Evolutionary conservation across 1,140 invertebrate genomes (phyloP), one percentile per base, ranked within the genome.

Genomic region (Acyrthosiphon pisum): DNA sequence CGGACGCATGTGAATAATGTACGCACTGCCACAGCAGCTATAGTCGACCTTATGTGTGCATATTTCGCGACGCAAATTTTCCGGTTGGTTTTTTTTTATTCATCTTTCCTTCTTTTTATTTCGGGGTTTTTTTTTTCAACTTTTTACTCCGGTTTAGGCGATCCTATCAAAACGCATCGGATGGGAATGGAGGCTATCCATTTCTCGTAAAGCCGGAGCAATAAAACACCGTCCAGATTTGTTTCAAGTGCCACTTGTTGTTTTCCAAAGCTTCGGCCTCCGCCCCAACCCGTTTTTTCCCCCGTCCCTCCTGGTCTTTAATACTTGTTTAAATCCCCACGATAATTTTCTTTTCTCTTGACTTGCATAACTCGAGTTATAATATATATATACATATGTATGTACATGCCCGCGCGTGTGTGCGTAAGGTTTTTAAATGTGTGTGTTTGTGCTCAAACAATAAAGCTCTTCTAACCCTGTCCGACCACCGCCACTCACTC

Each of bases 161-260:
- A 90, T 90, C 26, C 88, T 60, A 90, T 90, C 88, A 35, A 37
- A 37, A 53, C 8, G 88, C 88, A 60, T 90, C 53, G 88, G 88
- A 60, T 26, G 53, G 37, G 26, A 41, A 48, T 35, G n/a, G 30
- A 89, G 20, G 22, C 48, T 56, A 60, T 60, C 53, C 88, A n/a
- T 90, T 90, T 60, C 22, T 90, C 88, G 53, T 60, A 60, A 90
- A 90, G 37, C 50, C 53, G 4, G 53, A 44, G 88, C 88, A 41
- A 90, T 90, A 90, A 90, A 90, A 90, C 88, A 60, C 88, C 88
- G 88, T 90, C 50, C 23, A 41, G 22, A 37, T 90, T 90, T 60
- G 88, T 90, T 90, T 90, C 88, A 35, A 90, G 88, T 60, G 37
- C 88, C 88, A 90, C 88, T 90, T 90, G 88, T 90, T 90, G 88